Evolutionary conservation across 2,888 invertebrate genomes (phyloP).

Genomic region (Trileptium ribeirensis): DNA sequence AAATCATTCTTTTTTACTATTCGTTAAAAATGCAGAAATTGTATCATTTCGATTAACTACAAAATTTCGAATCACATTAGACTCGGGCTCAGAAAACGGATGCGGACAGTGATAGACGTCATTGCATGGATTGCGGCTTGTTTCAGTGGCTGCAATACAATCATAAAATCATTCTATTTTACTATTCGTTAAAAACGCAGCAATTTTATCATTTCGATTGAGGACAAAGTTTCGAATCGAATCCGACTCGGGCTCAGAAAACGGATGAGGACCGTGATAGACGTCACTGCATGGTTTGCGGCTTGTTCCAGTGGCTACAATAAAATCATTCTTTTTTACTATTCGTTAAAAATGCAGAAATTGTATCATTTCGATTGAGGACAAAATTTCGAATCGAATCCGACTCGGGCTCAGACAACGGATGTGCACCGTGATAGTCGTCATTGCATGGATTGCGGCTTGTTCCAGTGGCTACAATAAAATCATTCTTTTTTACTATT

Average conservation of each 20-base stretch:
- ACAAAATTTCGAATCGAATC: slow-evolving; percentile 45
- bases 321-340: too few species aligned
- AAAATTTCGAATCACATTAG: slow-evolving; percentile 45
- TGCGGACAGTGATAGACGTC: slow-evolving; percentile 52
- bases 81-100: slow-evolving; percentile 54
- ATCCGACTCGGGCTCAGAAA: slow-evolving; percentile 53
- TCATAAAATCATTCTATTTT: too few species aligned
- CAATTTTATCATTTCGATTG: slow-evolving; percentile 15
- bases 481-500: too few species aligned
- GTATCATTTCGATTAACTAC: slow-evolving; percentile 29
- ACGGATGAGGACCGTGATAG: slow-evolving; percentile 51
- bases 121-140: slow-evolving; percentile 46
- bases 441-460: slow-evolving; percentile 49
- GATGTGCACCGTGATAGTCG: slow-evolving; percentile 50
- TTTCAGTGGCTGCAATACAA: slow-evolving; percentile 12
- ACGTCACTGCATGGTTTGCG: slow-evolving; percentile 50
- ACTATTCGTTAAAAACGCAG: not conserved
- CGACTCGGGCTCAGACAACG: slow-evolving; percentile 54
- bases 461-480: not conserved
- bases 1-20: too few species aligned
- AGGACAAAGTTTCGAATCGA: slow-evolving; percentile 45
- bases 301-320: slow-evolving; percentile 11
- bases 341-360: not conserved
- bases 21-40: slow-evolving; percentile 1
- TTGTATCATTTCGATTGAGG: slow-evolving; percentile 13